Percentiles rank a stretch among this genome's conserved stretches.
Evolutionary conservation across 2,888 invertebrate genomes (phyloP).

Genomic region (Empis livida): DNA sequence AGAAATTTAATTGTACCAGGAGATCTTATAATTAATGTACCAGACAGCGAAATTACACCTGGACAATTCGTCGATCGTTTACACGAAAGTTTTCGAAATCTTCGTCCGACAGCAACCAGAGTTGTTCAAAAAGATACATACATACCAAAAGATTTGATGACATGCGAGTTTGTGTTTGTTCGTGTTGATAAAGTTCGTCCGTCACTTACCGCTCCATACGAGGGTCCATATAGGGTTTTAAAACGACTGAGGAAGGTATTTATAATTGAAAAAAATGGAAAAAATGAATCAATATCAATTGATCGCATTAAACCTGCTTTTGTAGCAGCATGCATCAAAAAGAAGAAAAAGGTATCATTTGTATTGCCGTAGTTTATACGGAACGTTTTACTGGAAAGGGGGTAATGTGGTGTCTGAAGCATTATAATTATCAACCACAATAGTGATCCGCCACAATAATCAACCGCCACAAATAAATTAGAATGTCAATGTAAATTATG

Average conservation of each 20-base stretch:
- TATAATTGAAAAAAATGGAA: neutral
- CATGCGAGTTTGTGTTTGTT: neutral
- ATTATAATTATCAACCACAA: too few relatives aligned
- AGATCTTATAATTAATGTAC: neutral
- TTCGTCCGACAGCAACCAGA: neutral
- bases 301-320: neutral
- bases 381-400: too few relatives aligned
- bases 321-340: too few relatives aligned
- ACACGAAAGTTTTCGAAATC: neutral
- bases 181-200: neutral
- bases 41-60: neutral
- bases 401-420: too few relatives aligned
- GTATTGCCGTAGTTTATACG: too few relatives aligned
- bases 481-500: too few relatives aligned
- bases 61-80: neutral
- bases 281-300: neutral
- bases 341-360: too few relatives aligned
- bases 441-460: too few relatives aligned
- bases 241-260: neutral
- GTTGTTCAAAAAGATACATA: neutral
- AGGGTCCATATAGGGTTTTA: neutral
- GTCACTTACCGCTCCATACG: neutral
- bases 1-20: neutral
- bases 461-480: too few relatives aligned
- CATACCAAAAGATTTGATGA: neutral